phyloP scores from a whole-genome alignment of 2,888 invertebrate species.

The Atethmia centrago region DNA sequence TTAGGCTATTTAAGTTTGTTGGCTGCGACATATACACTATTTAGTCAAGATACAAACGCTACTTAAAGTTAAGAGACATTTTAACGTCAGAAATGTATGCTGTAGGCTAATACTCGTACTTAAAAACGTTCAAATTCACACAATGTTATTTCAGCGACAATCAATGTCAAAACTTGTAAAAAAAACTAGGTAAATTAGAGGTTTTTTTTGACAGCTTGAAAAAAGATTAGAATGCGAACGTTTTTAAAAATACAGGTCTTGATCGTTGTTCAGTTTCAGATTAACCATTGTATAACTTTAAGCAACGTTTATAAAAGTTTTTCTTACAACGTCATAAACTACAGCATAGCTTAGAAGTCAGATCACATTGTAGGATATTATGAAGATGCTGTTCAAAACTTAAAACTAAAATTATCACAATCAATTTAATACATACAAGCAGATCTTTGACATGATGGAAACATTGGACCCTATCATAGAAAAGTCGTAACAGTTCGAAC shows the following conservation, averaged over 20 bases:
- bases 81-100: no score
- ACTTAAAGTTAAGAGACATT: background rate
- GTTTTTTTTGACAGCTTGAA: no score
- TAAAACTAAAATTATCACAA: conserved; percentile 66
- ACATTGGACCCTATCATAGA: conserved; percentile 20
- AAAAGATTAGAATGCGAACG: no score
- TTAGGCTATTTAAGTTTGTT: no score
- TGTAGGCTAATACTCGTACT: no score
- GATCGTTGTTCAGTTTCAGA: no score
- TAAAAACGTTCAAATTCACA: no score
- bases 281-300: no score
- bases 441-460: conserved; percentile 54
- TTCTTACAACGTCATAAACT: background rate
- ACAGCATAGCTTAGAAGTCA: conserved; percentile 1
- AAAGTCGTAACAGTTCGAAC: background rate
- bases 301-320: background rate
- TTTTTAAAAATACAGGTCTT: background rate
- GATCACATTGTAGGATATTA: background rate
- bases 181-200: no score
- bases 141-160: no score
- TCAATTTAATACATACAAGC: conserved; percentile 58
- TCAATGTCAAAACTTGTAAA: background rate
- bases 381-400: conserved; percentile 29
- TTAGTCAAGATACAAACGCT: background rate
- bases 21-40: no score